Evolutionary conservation across 2,113 vertebrate genomes (phyloP).

Genomic region (Pipra filicauda): DNA sequence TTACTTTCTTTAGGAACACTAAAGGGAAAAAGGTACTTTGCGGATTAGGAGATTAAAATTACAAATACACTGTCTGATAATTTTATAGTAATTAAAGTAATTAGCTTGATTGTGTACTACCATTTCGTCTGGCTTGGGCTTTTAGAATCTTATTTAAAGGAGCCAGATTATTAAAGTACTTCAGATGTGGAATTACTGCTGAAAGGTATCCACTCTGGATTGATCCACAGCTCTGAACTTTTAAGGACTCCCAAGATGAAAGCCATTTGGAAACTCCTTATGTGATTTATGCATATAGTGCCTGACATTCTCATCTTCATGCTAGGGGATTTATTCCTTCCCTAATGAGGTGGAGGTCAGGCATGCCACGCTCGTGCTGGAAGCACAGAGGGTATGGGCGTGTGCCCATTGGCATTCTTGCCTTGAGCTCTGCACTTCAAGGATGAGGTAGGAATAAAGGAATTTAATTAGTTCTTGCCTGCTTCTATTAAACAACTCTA

Average conservation of each 20-base stretch:
- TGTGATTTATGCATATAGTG: not conserved
- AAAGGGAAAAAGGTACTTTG: constrained; percentile 34
- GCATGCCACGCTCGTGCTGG: not conserved
- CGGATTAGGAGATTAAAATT: constrained; percentile 48
- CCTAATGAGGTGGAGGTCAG: constrained; percentile 31
- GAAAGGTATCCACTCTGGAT: not conserved
- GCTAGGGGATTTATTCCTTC: constrained; percentile 35
- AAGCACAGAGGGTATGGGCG: not conserved
- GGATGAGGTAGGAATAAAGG: constrained; percentile 44
- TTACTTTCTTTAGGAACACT: constrained; percentile 15
- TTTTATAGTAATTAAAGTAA: constrained; percentile 54
- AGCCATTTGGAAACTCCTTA: constrained; percentile 21
- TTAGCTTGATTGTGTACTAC: not conserved
- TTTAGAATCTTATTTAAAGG: not conserved
- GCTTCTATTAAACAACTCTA: not conserved
- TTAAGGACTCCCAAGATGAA: constrained; percentile 21
- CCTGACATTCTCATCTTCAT: constrained; percentile 23
- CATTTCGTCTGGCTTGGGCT: not conserved
- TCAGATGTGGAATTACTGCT: constrained; percentile 18
- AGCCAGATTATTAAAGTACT: not conserved
- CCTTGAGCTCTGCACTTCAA: constrained; percentile 3
- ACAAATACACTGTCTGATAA: constrained; percentile 25
- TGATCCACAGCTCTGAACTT: not conserved
- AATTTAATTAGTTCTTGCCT: constrained; percentile 59
- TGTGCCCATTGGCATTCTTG: constrained; percentile 41